A percentile compares a stretch with the other conserved stretches of the same genome.
Conservation (phyloP, 2,888 invertebrate species). For the Hypomecis atomaria region DNA sequence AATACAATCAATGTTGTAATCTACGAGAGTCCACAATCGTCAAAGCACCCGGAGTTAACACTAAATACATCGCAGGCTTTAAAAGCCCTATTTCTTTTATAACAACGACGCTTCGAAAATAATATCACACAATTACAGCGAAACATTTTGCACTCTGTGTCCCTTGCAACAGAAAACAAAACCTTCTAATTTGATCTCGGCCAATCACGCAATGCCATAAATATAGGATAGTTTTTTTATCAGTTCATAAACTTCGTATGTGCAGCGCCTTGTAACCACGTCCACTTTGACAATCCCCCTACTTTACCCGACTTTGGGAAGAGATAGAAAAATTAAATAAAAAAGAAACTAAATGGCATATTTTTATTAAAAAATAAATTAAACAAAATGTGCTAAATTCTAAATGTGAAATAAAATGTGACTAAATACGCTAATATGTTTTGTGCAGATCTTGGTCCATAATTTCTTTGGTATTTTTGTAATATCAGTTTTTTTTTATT, state of each 20-base stretch:
- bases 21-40: constrained; percentile 83
- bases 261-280: constrained; percentile 79
- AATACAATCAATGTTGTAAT: constrained; percentile 78
- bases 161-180: constrained; percentile 62
- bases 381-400: constrained; percentile 53
- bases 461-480: constrained; percentile 8
- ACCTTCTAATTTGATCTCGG: constrained; percentile 55
- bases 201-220: constrained; percentile 68
- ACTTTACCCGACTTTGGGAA: constrained; percentile 60
- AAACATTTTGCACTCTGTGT: constrained; percentile 76
- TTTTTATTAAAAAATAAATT: constrained; percentile 68
- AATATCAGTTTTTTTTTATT: constrained; percentile 2
- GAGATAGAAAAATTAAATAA: constrained; percentile 60
- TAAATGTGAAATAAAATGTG: constrained; percentile 59
- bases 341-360: constrained; percentile 59
- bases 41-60: constrained; percentile 84
- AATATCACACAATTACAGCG: constrained; percentile 83
- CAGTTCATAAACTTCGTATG: constrained; percentile 68
- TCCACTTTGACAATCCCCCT: constrained; percentile 81
- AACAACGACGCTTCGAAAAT: constrained; percentile 78
- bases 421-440: constrained; percentile 54
- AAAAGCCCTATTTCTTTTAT: constrained; percentile 67
- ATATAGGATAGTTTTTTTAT: constrained; percentile 59
- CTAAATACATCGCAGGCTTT: constrained; percentile 82
- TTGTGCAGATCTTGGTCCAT: constrained; percentile 47